A percentile compares a stretch with the other conserved stretches of the same genome.
phyloP scores from a whole-genome alignment of 2,113 vertebrate species.

The Desmodus rotundus region DNA sequence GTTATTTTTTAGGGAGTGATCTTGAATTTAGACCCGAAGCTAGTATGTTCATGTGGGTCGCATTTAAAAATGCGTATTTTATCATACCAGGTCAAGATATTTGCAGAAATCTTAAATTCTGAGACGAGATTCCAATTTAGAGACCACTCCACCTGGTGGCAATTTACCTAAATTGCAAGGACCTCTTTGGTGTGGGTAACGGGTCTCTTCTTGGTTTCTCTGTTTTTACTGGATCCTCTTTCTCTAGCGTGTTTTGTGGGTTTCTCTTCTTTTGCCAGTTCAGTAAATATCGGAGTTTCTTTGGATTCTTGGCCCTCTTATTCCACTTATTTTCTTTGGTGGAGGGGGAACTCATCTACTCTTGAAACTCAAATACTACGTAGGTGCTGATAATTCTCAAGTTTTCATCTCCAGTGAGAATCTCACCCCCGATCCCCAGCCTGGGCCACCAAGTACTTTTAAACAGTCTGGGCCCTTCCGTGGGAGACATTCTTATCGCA shows the following conservation, averaged over 20 bases:
- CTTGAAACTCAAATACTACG: not conserved
- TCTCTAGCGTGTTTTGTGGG: not conserved
- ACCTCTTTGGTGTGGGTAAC: not conserved
- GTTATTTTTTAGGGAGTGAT: not conserved
- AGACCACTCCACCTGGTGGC: slow-evolving; percentile 52
- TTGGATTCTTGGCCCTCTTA: not conserved
- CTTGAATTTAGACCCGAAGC: not conserved
- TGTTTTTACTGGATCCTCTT: not conserved
- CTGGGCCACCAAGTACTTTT: not conserved
- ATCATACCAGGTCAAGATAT: not conserved
- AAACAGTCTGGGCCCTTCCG: not conserved
- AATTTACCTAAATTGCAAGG: slow-evolving; percentile 59
- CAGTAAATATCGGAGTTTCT: not conserved
- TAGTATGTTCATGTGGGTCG: not conserved
- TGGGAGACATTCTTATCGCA: not conserved
- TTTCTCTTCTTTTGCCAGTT: not conserved
- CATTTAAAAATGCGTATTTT: not conserved
- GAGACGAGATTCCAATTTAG: not conserved
- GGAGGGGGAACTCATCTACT: not conserved
- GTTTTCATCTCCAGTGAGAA: not conserved
- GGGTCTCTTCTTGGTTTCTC: not conserved
- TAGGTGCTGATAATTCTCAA: not conserved
- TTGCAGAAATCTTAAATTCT: not conserved
- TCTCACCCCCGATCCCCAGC: not conserved
- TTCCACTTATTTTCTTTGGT: not conserved